Conservation (phyloP, 2,113 vertebrate genomes). For the Onychostruthus taczanowskii region DNA sequence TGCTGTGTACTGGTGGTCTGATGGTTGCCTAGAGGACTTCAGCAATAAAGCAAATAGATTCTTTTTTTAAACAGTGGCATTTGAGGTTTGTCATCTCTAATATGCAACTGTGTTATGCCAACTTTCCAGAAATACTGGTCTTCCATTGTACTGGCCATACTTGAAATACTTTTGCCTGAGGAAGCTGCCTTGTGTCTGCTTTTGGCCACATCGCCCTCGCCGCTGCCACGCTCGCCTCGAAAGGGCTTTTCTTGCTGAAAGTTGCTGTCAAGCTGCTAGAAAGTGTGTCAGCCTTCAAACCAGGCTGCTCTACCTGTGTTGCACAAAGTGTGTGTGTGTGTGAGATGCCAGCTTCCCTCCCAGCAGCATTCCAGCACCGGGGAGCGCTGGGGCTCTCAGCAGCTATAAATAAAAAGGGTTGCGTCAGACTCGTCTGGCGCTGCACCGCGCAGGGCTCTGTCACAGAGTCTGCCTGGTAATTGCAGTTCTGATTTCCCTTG, state of each 20-base stretch:
- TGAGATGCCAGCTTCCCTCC: background rate
- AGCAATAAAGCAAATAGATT: conserved; percentile 26
- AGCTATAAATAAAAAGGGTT: conserved; percentile 47
- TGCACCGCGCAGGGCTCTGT: background rate
- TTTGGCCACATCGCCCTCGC: background rate
- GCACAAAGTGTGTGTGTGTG: accelerated
- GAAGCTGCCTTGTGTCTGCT: background rate
- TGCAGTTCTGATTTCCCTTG: conserved; percentile 43
- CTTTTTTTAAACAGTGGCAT: conserved; percentile 46
- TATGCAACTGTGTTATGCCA: conserved; percentile 21
- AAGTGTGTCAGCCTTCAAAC: background rate
- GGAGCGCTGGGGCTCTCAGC: background rate
- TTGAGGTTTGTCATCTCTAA: conserved; percentile 43
- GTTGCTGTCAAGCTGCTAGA: background rate
- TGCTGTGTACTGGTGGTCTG: conserved; percentile 24
- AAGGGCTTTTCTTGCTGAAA: background rate
- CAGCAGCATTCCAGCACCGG: background rate
- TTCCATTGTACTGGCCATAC: conserved; percentile 10
- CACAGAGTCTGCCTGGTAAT: conserved; percentile 23
- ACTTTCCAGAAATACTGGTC: conserved; percentile 62
- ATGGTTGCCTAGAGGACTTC: conserved; percentile 42
- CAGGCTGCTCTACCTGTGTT: background rate
- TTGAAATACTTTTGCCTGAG: conserved; percentile 3
- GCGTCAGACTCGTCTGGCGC: conserved; percentile 25
- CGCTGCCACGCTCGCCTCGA: accelerated